Conservation (phyloP, 2,113 vertebrate species). For the Rynchops niger region DNA sequence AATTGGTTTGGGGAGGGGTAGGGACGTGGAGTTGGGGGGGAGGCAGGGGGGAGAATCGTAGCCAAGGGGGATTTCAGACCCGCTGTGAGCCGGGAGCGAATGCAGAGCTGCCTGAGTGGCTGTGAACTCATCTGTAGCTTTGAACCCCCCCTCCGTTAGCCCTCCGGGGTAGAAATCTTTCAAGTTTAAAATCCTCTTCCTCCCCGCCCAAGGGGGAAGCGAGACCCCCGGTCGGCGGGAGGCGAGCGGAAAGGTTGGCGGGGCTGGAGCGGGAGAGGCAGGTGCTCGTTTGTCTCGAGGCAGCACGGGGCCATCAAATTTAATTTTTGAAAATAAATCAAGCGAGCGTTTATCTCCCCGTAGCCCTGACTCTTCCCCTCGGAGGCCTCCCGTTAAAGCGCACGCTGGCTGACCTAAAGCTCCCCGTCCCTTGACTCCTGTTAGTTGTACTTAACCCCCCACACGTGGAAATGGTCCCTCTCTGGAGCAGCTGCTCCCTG, state of each 20-base stretch:
- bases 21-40: background rate
- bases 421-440: background rate
- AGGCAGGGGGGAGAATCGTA: background rate
- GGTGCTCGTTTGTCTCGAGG: conserved; percentile 4
- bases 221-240: background rate
- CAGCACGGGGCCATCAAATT: conserved; percentile 1
- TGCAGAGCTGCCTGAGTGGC: background rate
- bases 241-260: background rate
- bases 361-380: background rate
- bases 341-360: background rate
- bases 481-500: conserved; percentile 20
- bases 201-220: background rate
- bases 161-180: background rate
- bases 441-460: background rate
- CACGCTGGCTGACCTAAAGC: background rate
- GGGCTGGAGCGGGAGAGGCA: background rate
- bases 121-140: conserved; percentile 26
- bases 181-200: background rate
- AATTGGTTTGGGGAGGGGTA: background rate
- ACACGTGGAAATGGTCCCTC: background rate
- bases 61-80: conserved; percentile 5
- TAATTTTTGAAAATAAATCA: conserved; percentile 33
- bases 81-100: background rate
- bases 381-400: background rate
- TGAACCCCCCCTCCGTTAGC: background rate